Base-by-base conservation (phyloP, 1,140 invertebrate species). In the Sarcophaga bullata region DNA sequence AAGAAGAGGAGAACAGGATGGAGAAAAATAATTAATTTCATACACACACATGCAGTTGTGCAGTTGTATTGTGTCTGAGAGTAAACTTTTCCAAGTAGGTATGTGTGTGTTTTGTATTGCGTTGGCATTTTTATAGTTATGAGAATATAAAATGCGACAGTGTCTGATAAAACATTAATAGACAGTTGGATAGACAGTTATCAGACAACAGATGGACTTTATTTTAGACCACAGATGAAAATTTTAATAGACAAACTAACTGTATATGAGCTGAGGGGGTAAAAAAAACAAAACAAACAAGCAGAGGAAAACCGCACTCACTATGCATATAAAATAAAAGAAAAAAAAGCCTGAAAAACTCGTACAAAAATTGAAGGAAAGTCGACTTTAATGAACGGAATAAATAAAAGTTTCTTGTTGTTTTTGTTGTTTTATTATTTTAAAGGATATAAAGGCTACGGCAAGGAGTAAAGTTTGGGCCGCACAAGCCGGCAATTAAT, bases 151-250 rank as follows among this genome's bases (percentile, higher is more conserved):
- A 83, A 85, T 85, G 86, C 84, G 87, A 84, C 84, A 84, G 86
- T 82, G 86, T 83, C 85, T 86, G 87, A 87, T 88, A 88, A 88
- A 88, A 88, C 88, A 88, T 88, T 87, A 87, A 88, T 88, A 88
- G 87, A 88, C 87, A 88, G 85, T 84, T 84, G 87, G 87, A 88
- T 88, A 87, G 87, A 88, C 87, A 88, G 87, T 88, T 87, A 88
- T 87, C 86, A 88, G 86, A 87, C 86, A 86, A 85, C 85, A 86
- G 87, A 88, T 88, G 87, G 87, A 88, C 86, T 88, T 87, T 87
- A 88, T 85, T 86, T 86, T 84, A 17, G 83, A 87, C 86, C 84
- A 83, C 84, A 87, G 84, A 86, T 86, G 86, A 84, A 87, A 86
- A 87, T 87, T 86, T 85, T 87, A 86, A 87, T 85, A 85, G 86